Evolutionary conservation across 2,113 vertebrate species (phyloP).

Genomic region (Archilochus colubris): DNA sequence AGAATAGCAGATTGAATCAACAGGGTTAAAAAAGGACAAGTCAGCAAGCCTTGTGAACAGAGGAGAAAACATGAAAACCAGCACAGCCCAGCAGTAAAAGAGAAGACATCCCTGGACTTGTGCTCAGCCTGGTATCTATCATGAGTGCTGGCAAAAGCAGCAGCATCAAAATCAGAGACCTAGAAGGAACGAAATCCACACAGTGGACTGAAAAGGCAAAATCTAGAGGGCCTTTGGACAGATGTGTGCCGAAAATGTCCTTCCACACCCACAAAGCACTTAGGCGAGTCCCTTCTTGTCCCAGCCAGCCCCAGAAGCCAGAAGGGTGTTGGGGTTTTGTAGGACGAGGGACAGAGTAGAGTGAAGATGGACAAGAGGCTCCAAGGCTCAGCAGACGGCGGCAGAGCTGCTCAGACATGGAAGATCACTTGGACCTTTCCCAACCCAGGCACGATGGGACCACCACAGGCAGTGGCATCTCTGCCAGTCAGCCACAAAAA

Average conservation of each 20-base stretch:
- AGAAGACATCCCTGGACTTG: not conserved
- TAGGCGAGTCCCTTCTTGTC: not conserved
- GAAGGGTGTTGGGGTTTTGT: not conserved
- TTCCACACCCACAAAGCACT: not conserved
- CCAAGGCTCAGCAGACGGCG: not conserved
- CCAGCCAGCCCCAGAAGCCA: not conserved
- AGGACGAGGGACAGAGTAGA: not conserved
- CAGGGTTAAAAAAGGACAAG: not conserved
- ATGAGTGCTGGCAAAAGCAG: not conserved
- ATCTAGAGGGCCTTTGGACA: not conserved
- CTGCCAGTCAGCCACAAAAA: not conserved
- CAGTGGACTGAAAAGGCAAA: not conserved
- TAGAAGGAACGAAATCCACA: not conserved
- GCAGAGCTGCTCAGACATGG: not conserved
- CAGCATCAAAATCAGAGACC: not conserved
- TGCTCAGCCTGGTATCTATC: not conserved
- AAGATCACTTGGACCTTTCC: fast-evolving
- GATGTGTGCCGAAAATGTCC: not conserved
- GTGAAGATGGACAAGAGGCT: not conserved
- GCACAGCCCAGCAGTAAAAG: not conserved
- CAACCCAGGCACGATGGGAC: not conserved
- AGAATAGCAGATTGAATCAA: not conserved
- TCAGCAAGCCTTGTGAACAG: not conserved
- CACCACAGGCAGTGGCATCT: not conserved
- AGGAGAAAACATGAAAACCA: not conserved